A percentile compares a stretch with the other conserved stretches of the same genome.
These are phyloP conservation scores for Encarsia formosa DNA, from an alignment of 2,888 invertebrate species.

Conservation along the genomic window DNA sequence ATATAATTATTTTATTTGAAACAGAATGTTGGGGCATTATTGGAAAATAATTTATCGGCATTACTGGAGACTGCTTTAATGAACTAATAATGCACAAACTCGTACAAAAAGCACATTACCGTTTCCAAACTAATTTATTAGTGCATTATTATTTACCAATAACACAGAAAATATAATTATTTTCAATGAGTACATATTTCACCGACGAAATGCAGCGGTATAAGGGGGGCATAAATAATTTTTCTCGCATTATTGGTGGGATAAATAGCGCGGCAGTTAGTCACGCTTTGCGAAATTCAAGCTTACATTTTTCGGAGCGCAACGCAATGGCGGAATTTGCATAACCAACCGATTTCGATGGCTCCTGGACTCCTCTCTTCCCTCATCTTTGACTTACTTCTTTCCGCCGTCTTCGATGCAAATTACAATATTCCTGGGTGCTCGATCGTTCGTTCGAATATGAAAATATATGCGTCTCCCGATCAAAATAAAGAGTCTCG, in stretches of 20 bases:
- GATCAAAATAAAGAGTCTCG: constrained; percentile 42
- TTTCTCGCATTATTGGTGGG: not conserved
- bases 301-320: not conserved
- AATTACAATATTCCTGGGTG: constrained; percentile 52
- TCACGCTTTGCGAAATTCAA: not conserved
- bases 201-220: not conserved
- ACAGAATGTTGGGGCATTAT: no score
- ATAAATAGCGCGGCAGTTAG: not conserved
- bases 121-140: no score
- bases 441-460: constrained; percentile 44
- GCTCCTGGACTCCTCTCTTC: constrained; percentile 26
- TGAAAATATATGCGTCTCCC: constrained; percentile 47
- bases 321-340: constrained; percentile 38
- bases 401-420: constrained; percentile 47
- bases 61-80: no score
- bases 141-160: no score
- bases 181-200: not conserved
- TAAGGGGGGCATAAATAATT: constrained; percentile 6
- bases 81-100: no score
- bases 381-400: constrained; percentile 40
- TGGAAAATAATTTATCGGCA: no score
- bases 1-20: no score
- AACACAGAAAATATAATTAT: not conserved
- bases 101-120: no score
- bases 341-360: constrained; percentile 44